Conservation (phyloP, 1,140 invertebrate species). For the Bombus breviceps region DNA sequence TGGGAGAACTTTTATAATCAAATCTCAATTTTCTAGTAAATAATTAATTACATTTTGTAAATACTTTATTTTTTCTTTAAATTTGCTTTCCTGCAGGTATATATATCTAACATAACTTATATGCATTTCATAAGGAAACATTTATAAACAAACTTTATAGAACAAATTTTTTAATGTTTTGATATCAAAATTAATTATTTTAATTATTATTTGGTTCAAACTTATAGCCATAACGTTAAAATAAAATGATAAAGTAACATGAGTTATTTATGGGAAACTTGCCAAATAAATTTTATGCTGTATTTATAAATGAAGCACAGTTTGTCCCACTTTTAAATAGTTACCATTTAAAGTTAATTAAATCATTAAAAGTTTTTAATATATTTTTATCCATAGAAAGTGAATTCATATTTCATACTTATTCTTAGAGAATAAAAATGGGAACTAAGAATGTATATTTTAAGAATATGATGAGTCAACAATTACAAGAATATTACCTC, state of each 20-base stretch:
- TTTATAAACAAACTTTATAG: not conserved
- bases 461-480: constrained; percentile 45
- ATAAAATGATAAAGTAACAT: not conserved
- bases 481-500: constrained; percentile 25
- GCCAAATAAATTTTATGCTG: not conserved
- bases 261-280: not conserved
- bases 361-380: not conserved
- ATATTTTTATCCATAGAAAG: not conserved
- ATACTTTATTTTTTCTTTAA: not conserved
- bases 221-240: not conserved
- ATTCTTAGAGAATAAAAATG: constrained; percentile 1
- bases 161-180: not conserved
- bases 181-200: not conserved
- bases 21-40: constrained; percentile 27
- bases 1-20: not conserved
- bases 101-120: not conserved
- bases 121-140: no score
- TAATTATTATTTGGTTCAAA: constrained; percentile 4
- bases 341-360: no score
- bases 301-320: constrained; percentile 28
- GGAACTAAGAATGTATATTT: not conserved
- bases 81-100: not conserved
- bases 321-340: constrained; percentile 9
- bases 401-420: not conserved
- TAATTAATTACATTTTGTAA: constrained; percentile 16